Percentiles rank a stretch among this genome's conserved stretches.
phyloP scores from a whole-genome alignment of 2,113 vertebrate species.

The Suncus etruscus region DNA sequence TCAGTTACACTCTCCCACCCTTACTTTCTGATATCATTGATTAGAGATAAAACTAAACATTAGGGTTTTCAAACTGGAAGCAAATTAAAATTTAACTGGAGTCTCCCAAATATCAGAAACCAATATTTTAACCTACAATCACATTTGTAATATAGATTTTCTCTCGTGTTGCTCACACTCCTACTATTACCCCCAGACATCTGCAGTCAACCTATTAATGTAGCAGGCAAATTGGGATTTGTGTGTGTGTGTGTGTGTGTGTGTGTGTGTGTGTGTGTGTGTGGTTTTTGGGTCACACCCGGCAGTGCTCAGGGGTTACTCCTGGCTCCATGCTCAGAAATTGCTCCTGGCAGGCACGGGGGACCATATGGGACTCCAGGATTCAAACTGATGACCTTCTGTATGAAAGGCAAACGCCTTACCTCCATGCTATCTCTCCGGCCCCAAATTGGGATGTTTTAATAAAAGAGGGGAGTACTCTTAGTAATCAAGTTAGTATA shows the following conservation, averaged over 20 bases:
- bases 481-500: neutral
- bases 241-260: too few species aligned
- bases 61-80: conserved; percentile 4
- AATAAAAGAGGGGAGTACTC: neutral
- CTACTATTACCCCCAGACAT: neutral
- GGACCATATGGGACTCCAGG: too few species aligned
- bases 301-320: too few species aligned
- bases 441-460: neutral
- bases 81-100: conserved; percentile 49
- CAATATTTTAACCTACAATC: neutral
- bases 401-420: too few species aligned
- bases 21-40: neutral
- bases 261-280: too few species aligned
- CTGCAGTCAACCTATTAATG: neutral
- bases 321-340: too few species aligned
- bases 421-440: too few species aligned
- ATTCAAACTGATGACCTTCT: too few species aligned
- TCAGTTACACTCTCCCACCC: neutral
- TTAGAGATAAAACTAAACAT: neutral
- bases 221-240: neutral
- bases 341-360: too few species aligned
- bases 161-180: neutral
- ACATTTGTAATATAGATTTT: neutral
- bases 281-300: too few species aligned
- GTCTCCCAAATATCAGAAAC: conserved; percentile 14